Percentiles rank a stretch among this genome's conserved stretches.
Evolutionary conservation across 1,140 invertebrate genomes (phyloP).

Genomic region (Leptopilina clavipes): DNA sequence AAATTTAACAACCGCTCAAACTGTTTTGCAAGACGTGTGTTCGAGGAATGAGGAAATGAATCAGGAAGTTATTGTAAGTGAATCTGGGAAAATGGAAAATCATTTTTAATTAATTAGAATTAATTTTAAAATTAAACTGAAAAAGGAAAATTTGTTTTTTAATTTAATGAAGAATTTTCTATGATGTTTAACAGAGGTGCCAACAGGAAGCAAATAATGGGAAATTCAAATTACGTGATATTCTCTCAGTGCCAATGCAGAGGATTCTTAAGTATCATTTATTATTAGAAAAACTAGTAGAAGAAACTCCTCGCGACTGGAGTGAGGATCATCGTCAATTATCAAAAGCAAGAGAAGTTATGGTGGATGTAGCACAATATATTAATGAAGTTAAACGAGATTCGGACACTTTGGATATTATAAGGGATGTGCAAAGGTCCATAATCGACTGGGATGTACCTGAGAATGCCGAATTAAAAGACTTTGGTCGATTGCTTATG

Average conservation of each 20-base stretch:
- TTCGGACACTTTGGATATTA: conserved; percentile 93
- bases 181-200: conserved; percentile 83
- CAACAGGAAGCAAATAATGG: conserved; percentile 95
- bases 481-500: conserved; percentile 92
- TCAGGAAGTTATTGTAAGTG: conserved; percentile 77
- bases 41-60: conserved; percentile 78
- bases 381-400: conserved; percentile 99
- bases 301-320: conserved; percentile 88
- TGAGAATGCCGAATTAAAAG: conserved; percentile 85
- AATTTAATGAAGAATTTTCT: not conserved
- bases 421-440: conserved; percentile 91
- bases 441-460: conserved; percentile 89
- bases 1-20: conserved; percentile 89
- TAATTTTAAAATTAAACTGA: conserved; percentile 17
- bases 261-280: conserved; percentile 97
- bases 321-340: conserved; percentile 88
- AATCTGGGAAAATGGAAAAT: too few relatives aligned
- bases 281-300: conserved; percentile 92
- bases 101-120: too few relatives aligned
- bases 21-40: conserved; percentile 84
- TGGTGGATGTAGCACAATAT: conserved; percentile 97
- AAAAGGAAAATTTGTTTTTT: conserved; percentile 23
- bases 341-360: conserved; percentile 93
- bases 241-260: conserved; percentile 98
- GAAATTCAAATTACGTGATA: conserved; percentile 94